Conservation (phyloP, 1,140 invertebrate genomes). For the Mya arenaria region DNA sequence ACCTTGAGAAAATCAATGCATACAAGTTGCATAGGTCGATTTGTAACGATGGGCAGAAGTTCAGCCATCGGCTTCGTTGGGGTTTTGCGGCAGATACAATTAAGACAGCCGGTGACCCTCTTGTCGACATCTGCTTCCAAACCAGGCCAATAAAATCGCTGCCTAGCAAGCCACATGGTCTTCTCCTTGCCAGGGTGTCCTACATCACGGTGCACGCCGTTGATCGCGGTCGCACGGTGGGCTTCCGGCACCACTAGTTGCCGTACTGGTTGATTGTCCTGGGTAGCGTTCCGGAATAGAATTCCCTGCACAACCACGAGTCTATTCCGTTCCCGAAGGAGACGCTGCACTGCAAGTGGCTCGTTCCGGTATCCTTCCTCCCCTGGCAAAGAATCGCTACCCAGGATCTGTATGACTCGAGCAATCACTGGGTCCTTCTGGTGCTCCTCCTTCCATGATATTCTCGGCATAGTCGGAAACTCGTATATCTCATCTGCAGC, state of each 20-base stretch:
- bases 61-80: constrained; percentile 7
- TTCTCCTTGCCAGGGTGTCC: constrained; percentile 30
- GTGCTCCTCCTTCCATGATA: not conserved
- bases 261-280: constrained; percentile 1
- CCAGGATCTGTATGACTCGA: not conserved
- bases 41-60: not conserved
- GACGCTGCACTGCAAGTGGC: not conserved
- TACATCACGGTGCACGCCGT: constrained; percentile 25
- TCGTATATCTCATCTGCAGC: not conserved
- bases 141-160: constrained; percentile 32
- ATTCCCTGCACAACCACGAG: not conserved
- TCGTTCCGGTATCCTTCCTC: not conserved
- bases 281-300: not conserved
- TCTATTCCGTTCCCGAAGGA: not conserved
- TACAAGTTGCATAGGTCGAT: constrained; percentile 15
- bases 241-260: constrained; percentile 4
- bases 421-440: not conserved
- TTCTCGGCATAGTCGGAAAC: too few species aligned
- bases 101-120: constrained; percentile 9
- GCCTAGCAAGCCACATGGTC: constrained; percentile 25
- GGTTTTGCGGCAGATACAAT: constrained; percentile 7
- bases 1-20: constrained; percentile 25
- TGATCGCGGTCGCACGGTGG: not conserved
- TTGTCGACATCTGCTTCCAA: not conserved
- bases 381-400: not conserved